These are phyloP conservation scores for Heliconius nattereri DNA, from an alignment of 1,140 invertebrate species.

Conservation along the genomic window DNA sequence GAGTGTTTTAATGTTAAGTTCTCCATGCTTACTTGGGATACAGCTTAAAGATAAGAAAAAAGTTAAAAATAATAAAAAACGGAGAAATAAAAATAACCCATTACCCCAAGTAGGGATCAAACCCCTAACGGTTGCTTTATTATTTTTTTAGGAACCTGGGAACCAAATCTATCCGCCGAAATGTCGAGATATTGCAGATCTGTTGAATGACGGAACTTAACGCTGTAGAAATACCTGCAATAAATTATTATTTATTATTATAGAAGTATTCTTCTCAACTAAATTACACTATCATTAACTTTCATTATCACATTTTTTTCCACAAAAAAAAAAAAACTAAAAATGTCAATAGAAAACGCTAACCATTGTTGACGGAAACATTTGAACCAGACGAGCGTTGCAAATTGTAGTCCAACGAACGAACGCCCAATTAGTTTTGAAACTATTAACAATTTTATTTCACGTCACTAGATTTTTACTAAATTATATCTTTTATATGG, in stretches of 20 bases:
- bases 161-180: not conserved
- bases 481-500: not conserved
- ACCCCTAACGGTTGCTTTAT: not conserved
- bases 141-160: not conserved
- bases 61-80: too few relatives aligned
- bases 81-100: not conserved
- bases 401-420: conserved; percentile 30
- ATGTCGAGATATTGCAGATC: not conserved
- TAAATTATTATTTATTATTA: too few relatives aligned
- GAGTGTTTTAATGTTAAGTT: too few relatives aligned
- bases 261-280: not conserved
- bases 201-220: not conserved
- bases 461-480: conserved; percentile 11
- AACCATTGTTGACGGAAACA: conserved; percentile 24
- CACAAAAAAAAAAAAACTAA: not conserved
- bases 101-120: not conserved
- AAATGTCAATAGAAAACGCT: conserved; percentile 4
- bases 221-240: not conserved
- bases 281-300: not conserved
- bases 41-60: too few relatives aligned
- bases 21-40: too few relatives aligned
- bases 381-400: conserved; percentile 23
- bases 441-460: conserved; percentile 24
- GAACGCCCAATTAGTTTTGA: conserved; percentile 27
- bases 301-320: not conserved